A percentile compares a stretch with the other conserved stretches of the same genome.
These are phyloP conservation scores for Tetramorium parvispinum DNA, from an alignment of 1,140 invertebrate species.

Conservation along the genomic window DNA sequence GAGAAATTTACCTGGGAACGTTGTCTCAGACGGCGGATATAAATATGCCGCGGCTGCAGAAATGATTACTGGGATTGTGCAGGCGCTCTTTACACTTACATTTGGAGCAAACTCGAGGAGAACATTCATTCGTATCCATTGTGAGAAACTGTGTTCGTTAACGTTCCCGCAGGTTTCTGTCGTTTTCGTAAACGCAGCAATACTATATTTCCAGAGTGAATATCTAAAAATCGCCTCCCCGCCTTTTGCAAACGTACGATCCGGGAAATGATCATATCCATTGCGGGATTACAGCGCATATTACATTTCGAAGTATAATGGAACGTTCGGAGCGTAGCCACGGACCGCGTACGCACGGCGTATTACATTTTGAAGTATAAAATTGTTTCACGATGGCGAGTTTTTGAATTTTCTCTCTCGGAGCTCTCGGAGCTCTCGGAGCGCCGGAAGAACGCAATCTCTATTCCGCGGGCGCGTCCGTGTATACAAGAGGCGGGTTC, in stretches of 20 bases:
- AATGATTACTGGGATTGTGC: background rate
- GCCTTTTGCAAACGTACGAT: background rate
- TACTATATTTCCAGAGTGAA: slow-evolving; percentile 13
- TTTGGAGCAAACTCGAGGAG: background rate
- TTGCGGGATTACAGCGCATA: slow-evolving; percentile 30
- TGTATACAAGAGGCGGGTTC: slow-evolving; percentile 42
- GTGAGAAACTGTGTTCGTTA: background rate
- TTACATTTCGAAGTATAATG: slow-evolving; percentile 61
- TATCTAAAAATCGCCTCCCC: background rate
- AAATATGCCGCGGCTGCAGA: background rate
- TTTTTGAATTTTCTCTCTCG: slow-evolving; percentile 32
- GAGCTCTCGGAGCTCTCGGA: background rate
- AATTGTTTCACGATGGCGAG: slow-evolving; percentile 27
- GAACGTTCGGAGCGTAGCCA: slow-evolving; percentile 25
- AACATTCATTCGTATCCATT: background rate
- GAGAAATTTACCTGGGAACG: slow-evolving; percentile 12
- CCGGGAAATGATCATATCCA: slow-evolving; percentile 2
- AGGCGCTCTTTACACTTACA: background rate
- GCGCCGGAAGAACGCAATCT: slow-evolving; percentile 55
- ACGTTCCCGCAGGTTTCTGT: background rate
- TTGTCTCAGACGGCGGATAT: slow-evolving; percentile 3
- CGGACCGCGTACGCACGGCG: slow-evolving; percentile 24
- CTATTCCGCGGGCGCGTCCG: slow-evolving; percentile 57
- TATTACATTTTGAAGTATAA: slow-evolving; percentile 37
- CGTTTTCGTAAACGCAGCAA: background rate